phyloP scores from a whole-genome alignment of 2,797 vertebrate species.

The Lagocephalus sceleratus region DNA sequence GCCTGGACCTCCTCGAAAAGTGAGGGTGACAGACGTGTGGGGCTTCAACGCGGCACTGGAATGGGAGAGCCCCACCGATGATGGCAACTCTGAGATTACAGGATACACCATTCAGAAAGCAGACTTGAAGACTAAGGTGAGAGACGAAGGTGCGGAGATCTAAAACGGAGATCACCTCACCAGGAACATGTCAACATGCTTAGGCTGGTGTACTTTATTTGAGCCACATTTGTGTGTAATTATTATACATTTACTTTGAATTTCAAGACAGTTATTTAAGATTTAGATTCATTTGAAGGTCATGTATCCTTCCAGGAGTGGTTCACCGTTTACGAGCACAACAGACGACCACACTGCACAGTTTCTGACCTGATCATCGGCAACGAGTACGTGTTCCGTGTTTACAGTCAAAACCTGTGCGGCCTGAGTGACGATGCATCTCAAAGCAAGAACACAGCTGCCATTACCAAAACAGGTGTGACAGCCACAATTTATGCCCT shows the following conservation, averaged over 20 bases:
- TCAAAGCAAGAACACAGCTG: slow-evolving; percentile 82
- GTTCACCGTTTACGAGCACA: slow-evolving; percentile 88
- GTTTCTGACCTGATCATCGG: slow-evolving; percentile 87
- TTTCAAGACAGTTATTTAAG: too few species aligned
- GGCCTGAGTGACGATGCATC: slow-evolving; percentile 80
- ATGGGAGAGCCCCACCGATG: slow-evolving; percentile 83
- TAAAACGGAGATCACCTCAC: background rate
- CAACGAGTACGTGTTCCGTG: slow-evolving; percentile 86
- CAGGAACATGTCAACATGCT: background rate
- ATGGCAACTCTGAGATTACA: slow-evolving; percentile 85
- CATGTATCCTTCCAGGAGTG: slow-evolving; percentile 76
- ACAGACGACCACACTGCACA: slow-evolving; percentile 80
- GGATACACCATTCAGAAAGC: slow-evolving; percentile 91
- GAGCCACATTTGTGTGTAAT: background rate
- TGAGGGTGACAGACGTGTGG: slow-evolving; percentile 86
- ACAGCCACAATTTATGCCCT: too few species aligned
- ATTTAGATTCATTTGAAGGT: too few species aligned
- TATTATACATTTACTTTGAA: background rate
- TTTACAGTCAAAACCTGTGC: slow-evolving; percentile 86
- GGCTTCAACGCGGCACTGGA: slow-evolving; percentile 87
- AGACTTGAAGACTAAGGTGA: slow-evolving; percentile 89
- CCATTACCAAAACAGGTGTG: slow-evolving; percentile 78
- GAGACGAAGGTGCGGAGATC: background rate
- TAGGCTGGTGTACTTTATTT: background rate
- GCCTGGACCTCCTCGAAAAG: slow-evolving; percentile 76